Percentiles rank a stretch among this genome's conserved stretches.
Evolutionary conservation across 2,113 vertebrate species (phyloP).

Genomic region (Spea multiplicata): DNA sequence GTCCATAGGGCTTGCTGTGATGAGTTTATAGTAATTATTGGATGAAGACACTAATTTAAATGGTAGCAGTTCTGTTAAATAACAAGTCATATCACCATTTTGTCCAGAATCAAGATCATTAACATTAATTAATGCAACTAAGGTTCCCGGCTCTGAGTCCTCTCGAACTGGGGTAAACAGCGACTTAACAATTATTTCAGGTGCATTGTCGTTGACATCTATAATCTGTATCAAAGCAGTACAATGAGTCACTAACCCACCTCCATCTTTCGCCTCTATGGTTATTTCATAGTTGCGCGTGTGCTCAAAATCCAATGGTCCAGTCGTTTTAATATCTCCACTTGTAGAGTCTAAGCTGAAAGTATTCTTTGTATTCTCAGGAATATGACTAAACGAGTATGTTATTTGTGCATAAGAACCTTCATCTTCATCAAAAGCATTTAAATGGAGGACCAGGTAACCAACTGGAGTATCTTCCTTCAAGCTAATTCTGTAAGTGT

Average conservation of each 20-base stretch:
- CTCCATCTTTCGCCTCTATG: slow-evolving; percentile 56
- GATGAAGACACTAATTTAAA: slow-evolving; percentile 60
- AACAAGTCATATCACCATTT: slow-evolving; percentile 58
- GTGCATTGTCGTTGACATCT: slow-evolving; percentile 47
- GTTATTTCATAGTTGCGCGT: slow-evolving; percentile 22
- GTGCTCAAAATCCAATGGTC: slow-evolving; percentile 53
- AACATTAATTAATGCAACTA: slow-evolving; percentile 62
- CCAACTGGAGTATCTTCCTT: slow-evolving; percentile 55
- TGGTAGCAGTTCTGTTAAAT: slow-evolving; percentile 52
- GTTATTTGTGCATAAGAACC: slow-evolving; percentile 54
- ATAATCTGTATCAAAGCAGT: slow-evolving; percentile 51
- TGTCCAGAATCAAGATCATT: slow-evolving; percentile 60
- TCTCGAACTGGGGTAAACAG: slow-evolving; percentile 53
- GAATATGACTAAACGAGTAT: slow-evolving; percentile 43
- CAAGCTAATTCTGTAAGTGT: slow-evolving; percentile 57
- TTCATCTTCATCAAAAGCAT: slow-evolving; percentile 61
- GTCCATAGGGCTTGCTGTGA: slow-evolving; percentile 57
- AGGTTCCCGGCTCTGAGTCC: slow-evolving; percentile 50
- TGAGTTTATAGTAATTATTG: slow-evolving; percentile 62
- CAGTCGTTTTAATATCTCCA: not conserved
- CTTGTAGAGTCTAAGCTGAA: slow-evolving; percentile 41
- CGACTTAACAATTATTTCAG: slow-evolving; percentile 48
- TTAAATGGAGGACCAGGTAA: slow-evolving; percentile 50
- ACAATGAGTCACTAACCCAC: slow-evolving; percentile 41
- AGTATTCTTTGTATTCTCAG: not conserved